A percentile compares a stretch with the other conserved stretches of the same genome.
phyloP scores from a whole-genome alignment of 2,888 invertebrate genomes.

The Drosophila pseudotalamancana region DNA sequence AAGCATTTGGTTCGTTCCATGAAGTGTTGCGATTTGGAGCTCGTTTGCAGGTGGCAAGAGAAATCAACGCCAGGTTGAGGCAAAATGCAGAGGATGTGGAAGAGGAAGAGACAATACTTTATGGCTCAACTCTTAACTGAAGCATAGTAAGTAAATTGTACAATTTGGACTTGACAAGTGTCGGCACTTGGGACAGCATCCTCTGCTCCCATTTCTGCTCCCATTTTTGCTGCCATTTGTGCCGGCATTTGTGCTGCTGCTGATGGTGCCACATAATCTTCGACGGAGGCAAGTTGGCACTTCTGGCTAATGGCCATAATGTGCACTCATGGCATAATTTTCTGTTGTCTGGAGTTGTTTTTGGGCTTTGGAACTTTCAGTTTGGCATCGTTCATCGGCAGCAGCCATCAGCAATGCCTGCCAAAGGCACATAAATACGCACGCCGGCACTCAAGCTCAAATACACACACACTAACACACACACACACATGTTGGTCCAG shows the following conservation, averaged over 20 bases:
- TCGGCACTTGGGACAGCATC: conserved; percentile 12
- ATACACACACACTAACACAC: conserved; percentile 1
- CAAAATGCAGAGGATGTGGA: no score
- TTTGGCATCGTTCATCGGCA: conserved; percentile 41
- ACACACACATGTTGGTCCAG: conserved; percentile 16
- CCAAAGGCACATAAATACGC: conserved; percentile 48
- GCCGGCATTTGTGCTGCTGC: neutral
- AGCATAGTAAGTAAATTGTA: conserved; percentile 25
- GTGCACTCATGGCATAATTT: conserved; percentile 64
- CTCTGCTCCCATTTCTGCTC: neutral
- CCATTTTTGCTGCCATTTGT: no score
- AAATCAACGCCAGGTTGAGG: conserved; percentile 30
- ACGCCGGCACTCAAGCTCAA: conserved; percentile 24
- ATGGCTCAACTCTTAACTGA: conserved; percentile 15
- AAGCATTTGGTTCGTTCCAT: conserved; percentile 4
- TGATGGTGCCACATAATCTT: conserved; percentile 39
- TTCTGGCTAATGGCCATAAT: conserved; percentile 66
- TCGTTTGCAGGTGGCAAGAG: conserved; percentile 30
- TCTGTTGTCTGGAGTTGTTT: conserved; percentile 47
- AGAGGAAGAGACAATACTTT: conserved; percentile 11
- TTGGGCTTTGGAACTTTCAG: conserved; percentile 19
- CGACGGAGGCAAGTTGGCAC: conserved; percentile 47
- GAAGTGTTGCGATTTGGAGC: conserved; percentile 36
- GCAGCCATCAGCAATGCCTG: conserved; percentile 17
- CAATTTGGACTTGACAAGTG: conserved; percentile 19